Evolutionary conservation across 2,888 invertebrate genomes (phyloP), one percentile per base, ranked within the genome.

Genomic region (Coelinius sp.): DNA sequence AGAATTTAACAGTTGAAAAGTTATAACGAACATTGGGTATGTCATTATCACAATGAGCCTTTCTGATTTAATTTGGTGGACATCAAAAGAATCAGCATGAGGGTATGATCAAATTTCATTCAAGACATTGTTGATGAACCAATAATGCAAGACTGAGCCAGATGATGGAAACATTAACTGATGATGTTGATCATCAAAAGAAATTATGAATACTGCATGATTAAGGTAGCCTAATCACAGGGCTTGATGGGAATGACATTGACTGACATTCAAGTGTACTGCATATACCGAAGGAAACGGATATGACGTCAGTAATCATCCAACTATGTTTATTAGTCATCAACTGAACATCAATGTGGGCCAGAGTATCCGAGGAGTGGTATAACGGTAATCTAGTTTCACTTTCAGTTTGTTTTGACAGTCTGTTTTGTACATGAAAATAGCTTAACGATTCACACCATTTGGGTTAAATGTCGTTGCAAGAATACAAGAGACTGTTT

Each of bases 351-450:
- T n/a, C 27, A 49, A 69, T 69, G 63, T 69, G 52, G 69, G 69
- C 27, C 65, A 66, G 35, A 59, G 38, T 65, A 56, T 20, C 22
- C 35, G 35, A 35, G 24, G 38, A 66, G 49, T 31, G 65, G 31
- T 14, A 44, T 70, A 71, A 71, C 71, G 49, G 38, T 63, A 71
- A 62, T 71, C 62, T 41, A 67, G 71, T 71, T 66, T 14, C 27
- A 56, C 56, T 56, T 59, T 31, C 46, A 35, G 46, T 71, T 71
- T 71, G 71, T 71, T 71, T 67, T 71, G 71, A 71, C 67, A 71
- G 70, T 12, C 46, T 44, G 46, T 31, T 64, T 27, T 59, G 59
- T 35, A 59, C 6, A 35, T 38, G 46, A 35, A 71, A 67, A 71
- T 71, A 71, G 71, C 59, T 71, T 71, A 59, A 71, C 71, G 71